A percentile compares a stretch with the other conserved stretches of the same genome.
Conservation (phyloP, 2,888 invertebrate species). For the Hydropsyche betteni region DNA sequence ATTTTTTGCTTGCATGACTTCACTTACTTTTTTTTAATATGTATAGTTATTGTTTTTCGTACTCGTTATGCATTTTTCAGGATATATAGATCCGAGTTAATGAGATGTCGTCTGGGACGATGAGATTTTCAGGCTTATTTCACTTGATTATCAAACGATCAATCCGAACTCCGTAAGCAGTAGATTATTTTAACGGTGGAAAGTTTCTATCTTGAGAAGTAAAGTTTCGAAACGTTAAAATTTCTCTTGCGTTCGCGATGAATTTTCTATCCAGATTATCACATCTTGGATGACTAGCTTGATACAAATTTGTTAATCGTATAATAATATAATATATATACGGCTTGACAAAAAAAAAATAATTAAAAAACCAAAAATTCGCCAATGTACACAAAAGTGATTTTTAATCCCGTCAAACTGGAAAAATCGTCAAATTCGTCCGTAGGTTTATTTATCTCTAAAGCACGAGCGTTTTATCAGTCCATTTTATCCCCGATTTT, state of each 20-base stretch:
- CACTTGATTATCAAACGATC: constrained; percentile 35
- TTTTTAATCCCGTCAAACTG: neutral
- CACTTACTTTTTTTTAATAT: no score
- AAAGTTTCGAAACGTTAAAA: neutral
- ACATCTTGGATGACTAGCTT: neutral
- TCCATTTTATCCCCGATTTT: no score
- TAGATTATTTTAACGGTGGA: constrained; percentile 33
- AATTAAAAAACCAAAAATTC: no score
- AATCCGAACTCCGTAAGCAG: constrained; percentile 20
- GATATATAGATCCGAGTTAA: neutral
- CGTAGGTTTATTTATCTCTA: no score
- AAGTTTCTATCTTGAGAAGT: constrained; percentile 11
- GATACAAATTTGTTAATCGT: no score
- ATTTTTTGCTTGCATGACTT: no score
- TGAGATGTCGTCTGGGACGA: constrained; percentile 11
- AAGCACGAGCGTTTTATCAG: no score
- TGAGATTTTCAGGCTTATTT: constrained; percentile 11
- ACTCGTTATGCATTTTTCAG: no score
- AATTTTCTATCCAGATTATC: neutral
- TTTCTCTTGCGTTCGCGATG: neutral
- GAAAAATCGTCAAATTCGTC: no score
- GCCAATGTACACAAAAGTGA: neutral
- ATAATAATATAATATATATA: neutral
- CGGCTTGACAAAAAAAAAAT: no score
- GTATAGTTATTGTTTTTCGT: no score